Percentiles rank a stretch among this genome's conserved stretches.
Evolutionary conservation across 2,888 invertebrate species (phyloP).

Genomic region (Stratiomys singularior): DNA sequence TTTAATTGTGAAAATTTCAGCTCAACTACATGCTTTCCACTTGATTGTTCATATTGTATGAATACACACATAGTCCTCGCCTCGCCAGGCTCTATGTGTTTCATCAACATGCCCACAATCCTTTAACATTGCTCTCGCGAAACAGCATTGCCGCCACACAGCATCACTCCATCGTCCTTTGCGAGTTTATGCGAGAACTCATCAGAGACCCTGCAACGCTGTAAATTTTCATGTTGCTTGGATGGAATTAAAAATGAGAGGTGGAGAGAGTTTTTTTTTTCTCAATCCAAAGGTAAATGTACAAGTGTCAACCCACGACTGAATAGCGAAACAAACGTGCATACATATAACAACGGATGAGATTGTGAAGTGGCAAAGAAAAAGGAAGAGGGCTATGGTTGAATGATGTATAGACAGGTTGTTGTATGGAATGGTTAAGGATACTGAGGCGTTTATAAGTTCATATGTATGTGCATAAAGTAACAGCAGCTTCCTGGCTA

Average conservation of each 20-base stretch:
- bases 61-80: too few relatives aligned
- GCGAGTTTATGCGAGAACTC: not conserved
- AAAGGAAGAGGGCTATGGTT: too few relatives aligned
- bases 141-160: not conserved
- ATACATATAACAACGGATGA: too few relatives aligned
- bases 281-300: not conserved
- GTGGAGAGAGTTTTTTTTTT: not conserved
- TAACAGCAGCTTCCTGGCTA: too few relatives aligned
- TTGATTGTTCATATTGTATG: not conserved
- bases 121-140: not conserved
- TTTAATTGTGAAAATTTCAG: conserved; percentile 14
- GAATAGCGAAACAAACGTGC: too few relatives aligned
- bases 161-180: not conserved
- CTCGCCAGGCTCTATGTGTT: too few relatives aligned
- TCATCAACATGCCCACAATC: not conserved
- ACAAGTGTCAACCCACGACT: too few relatives aligned
- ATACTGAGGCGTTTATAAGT: too few relatives aligned
- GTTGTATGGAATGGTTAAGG: too few relatives aligned
- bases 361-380: too few relatives aligned
- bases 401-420: too few relatives aligned
- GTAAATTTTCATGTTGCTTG: conserved; percentile 9
- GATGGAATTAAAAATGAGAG: conserved; percentile 24
- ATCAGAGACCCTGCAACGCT: not conserved
- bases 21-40: not conserved
- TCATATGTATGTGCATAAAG: too few relatives aligned